Percentiles rank a stretch among this genome's conserved stretches.
Evolutionary conservation across 1,140 invertebrate species (phyloP).

Genomic region (Aphaenogaster ashmeadi): DNA sequence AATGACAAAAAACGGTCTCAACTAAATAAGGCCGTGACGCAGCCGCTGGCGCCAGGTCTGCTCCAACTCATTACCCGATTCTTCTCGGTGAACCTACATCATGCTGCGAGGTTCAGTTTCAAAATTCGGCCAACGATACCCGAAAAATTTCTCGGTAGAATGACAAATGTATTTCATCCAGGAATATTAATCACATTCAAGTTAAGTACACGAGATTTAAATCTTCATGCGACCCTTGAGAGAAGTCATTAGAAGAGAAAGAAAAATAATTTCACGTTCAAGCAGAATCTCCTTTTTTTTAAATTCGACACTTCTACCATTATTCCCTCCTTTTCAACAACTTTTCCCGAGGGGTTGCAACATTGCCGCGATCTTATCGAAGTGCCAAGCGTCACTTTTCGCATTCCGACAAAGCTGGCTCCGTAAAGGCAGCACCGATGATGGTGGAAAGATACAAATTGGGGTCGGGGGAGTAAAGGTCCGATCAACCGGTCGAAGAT

Average conservation of each 20-base stretch:
- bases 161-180: conserved; percentile 53
- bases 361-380: conserved; percentile 72
- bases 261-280: background rate
- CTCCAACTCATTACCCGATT: conserved; percentile 85
- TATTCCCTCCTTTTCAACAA: conserved; percentile 20
- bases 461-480: conserved; percentile 74
- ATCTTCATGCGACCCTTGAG: background rate
- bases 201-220: background rate
- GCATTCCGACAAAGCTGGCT: conserved; percentile 73
- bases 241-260: background rate
- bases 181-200: conserved; percentile 46
- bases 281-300: background rate
- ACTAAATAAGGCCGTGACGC: conserved; percentile 82
- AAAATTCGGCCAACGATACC: conserved; percentile 54
- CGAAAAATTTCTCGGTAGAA: conserved; percentile 36
- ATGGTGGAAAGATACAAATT: conserved; percentile 76
- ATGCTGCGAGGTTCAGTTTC: conserved; percentile 45
- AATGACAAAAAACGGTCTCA: conserved; percentile 73
- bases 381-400: conserved; percentile 65
- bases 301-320: conserved; percentile 23
- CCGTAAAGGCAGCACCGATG: conserved; percentile 70
- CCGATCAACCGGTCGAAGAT: conserved; percentile 73
- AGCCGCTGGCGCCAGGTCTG: conserved; percentile 82
- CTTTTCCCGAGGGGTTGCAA: conserved; percentile 58
- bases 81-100: conserved; percentile 77